A percentile compares a stretch with the other conserved stretches of the same genome.
Evolutionary conservation across 2,888 invertebrate genomes (phyloP).

Genomic region (Polyploca ridens): DNA sequence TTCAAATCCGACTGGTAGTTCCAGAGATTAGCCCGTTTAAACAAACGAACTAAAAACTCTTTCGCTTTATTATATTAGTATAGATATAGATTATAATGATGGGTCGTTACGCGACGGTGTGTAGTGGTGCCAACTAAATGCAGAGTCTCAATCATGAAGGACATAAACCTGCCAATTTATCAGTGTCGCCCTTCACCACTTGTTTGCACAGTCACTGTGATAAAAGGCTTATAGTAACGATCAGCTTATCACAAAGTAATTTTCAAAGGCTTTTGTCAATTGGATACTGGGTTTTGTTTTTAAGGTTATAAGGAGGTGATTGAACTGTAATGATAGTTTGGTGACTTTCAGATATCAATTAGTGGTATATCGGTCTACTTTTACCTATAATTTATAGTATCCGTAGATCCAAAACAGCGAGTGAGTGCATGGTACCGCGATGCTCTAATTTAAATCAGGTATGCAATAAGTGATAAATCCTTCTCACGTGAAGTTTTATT

Average conservation of each 20-base stretch:
- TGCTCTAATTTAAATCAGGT: no score
- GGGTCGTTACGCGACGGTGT: slow-evolving; percentile 21
- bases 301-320: not conserved
- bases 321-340: not conserved
- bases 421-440: no score
- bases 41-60: no score
- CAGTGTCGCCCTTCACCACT: slow-evolving; percentile 42
- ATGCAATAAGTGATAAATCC: no score
- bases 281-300: slow-evolving; percentile 19
- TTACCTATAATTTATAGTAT: no score
- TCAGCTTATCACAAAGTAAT: slow-evolving; percentile 29
- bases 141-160: slow-evolving; percentile 27
- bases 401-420: no score
- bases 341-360: not conserved
- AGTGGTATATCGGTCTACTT: no score
- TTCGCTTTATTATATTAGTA: no score
- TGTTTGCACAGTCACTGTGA: slow-evolving; percentile 33
- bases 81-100: no score
- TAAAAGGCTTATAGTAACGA: slow-evolving; percentile 29
- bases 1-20: no score
- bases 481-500: no score
- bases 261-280: slow-evolving; percentile 26
- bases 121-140: slow-evolving; percentile 19
- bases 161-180: slow-evolving; percentile 55
- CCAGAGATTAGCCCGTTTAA: no score